Percentiles rank a stretch among this genome's conserved stretches.
These are phyloP conservation scores for Drosophila lini DNA, from an alignment of 1,140 invertebrate species.

Conservation along the genomic window DNA sequence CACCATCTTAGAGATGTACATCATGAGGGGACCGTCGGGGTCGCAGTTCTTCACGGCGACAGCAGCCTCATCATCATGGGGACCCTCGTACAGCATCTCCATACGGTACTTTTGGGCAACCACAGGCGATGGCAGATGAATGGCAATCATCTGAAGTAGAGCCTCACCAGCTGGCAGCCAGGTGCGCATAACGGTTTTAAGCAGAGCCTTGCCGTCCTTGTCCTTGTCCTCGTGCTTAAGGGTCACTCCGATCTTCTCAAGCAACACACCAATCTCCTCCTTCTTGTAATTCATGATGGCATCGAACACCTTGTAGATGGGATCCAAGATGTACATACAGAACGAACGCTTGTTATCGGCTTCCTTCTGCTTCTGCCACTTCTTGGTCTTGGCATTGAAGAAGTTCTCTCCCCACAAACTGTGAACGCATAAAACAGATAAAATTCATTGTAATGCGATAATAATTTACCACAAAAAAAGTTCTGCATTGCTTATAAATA, in stretches of 20 bases:
- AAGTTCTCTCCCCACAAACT: conserved; percentile 98
- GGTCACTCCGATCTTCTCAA: conserved; percentile 96
- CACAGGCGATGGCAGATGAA: conserved; percentile 99
- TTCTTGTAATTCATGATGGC: conserved; percentile 99
- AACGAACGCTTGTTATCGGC: conserved; percentile 97
- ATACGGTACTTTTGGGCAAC: conserved; percentile 99
- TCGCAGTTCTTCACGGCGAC: conserved; percentile 96
- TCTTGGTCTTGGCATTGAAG: conserved; percentile 98
- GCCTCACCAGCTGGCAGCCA: conserved; percentile 99
- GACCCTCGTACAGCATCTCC: conserved; percentile 99
- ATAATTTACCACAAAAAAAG: neutral
- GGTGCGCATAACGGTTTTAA: conserved; percentile 98
- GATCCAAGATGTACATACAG: conserved; percentile 99
- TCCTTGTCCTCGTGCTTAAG: conserved; percentile 98
- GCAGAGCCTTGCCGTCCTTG: conserved; percentile 95
- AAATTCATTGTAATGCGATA: neutral
- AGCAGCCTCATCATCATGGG: conserved; percentile 98
- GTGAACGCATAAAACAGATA: neutral
- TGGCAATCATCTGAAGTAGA: conserved; percentile 99
- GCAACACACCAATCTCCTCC: conserved; percentile 94
- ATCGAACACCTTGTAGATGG: conserved; percentile 99
- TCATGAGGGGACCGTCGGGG: conserved; percentile 98
- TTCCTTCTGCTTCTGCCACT: conserved; percentile 97
- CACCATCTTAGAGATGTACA: conserved; percentile 99
- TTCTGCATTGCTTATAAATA: no score